Base-by-base conservation (phyloP, 2,888 invertebrate genomes). In the Drosophila mayaguana region DNA sequence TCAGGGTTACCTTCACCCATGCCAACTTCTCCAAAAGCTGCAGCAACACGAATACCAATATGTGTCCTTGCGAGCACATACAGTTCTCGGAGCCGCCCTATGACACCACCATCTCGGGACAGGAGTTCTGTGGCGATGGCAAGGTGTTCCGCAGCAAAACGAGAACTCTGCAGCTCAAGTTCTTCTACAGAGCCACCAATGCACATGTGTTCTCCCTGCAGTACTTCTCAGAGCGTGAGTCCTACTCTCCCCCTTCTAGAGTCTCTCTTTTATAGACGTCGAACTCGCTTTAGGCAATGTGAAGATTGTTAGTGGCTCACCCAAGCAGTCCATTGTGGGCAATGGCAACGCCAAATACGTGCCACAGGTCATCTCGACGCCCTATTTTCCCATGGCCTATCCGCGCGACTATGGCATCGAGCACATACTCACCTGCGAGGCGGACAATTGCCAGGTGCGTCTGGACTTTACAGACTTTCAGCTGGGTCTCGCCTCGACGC, bases 381-480 rank as follows among this genome's bases (percentile, higher is more conserved):
- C 96, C 2, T 96, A 95, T 88, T 96, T 96, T 80, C 96, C 96
- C 0, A 93, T 94, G 76, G 93, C 94, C 16, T 96, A 96, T 92
- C 95, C 95, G 0, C 93, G 94, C 43, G 96, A 96, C 88, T 93
- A 95, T 81, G 95, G 94, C 46, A 93, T 94, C 63, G 96, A 96
- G 86, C 95, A 95, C 82, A 93, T 95, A 32, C 93, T 96, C 18
- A 94, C 94, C 38, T 96, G 96, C 80, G 93, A 94, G 38, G 92
- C 92, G 53, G 93, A 94, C 51, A 93, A 93, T 36, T 96, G 95
- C 81, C 93, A 94, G 53, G 94, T 96, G 34, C 94, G 94, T 59
- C 89, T 96, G 50, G 93, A 95, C 67, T 96, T 96, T 85, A 95
- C 95, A 2, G 96, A 96, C 91, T 96, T 95, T 89, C 95, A 95